Evolutionary conservation across 2,888 invertebrate genomes (phyloP).

Genomic region (Prionchulus punctatus): DNA sequence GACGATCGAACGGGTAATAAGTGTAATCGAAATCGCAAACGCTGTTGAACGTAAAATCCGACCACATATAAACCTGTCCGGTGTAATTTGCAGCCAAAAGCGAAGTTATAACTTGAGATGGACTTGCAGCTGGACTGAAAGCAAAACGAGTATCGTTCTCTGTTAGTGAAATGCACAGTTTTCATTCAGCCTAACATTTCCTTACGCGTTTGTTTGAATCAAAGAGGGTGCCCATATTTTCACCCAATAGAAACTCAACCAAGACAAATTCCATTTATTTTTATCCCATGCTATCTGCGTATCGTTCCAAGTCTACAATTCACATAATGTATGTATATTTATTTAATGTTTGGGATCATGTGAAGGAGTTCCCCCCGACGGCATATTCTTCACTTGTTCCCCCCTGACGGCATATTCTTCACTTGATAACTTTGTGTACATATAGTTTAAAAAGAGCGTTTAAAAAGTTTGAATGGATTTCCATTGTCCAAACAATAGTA

Average conservation of each 20-base stretch:
- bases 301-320: slow-evolving; percentile 29
- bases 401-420: no score
- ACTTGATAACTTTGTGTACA: no score
- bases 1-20: slow-evolving; percentile 27
- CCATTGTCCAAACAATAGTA: no score
- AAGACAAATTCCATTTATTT: slow-evolving; percentile 30
- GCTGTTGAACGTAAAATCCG: slow-evolving; percentile 27
- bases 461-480: no score
- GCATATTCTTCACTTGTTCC: no score
- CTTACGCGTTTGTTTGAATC: slow-evolving; percentile 25
- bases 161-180: no score
- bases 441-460: no score
- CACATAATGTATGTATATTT: no score
- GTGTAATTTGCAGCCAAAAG: slow-evolving; percentile 33
- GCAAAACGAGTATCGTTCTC: no score
- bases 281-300: slow-evolving; percentile 28
- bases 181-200: not conserved
- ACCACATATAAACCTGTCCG: slow-evolving; percentile 26
- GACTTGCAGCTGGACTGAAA: slow-evolving; percentile 19
- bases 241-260: slow-evolving; percentile 33
- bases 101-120: slow-evolving; percentile 25
- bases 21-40: slow-evolving; percentile 28
- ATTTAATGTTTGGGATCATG: no score
- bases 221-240: slow-evolving; percentile 29
- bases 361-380: no score